Percentiles rank a stretch among this genome's conserved stretches.
These are phyloP conservation scores for Enteromius argenteus DNA, from an alignment of 2,797 vertebrate species.

Conservation along the genomic window DNA sequence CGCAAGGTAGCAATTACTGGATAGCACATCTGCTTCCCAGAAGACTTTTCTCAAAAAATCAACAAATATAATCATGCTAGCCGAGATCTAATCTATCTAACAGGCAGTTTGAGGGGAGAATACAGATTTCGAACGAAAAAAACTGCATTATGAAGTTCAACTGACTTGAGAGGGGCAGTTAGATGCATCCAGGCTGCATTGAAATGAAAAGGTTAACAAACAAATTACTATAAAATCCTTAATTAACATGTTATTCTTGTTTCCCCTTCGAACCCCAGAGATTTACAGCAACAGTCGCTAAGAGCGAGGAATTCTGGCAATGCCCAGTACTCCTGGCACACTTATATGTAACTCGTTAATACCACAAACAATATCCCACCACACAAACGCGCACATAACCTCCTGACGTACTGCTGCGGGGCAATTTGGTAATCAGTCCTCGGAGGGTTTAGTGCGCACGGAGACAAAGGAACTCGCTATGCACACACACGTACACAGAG, in stretches of 20 bases:
- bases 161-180: background rate
- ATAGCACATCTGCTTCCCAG: slow-evolving; percentile 28
- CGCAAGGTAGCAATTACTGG: slow-evolving; percentile 14
- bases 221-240: slow-evolving; percentile 58
- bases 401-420: slow-evolving; percentile 61
- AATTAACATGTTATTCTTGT: slow-evolving; percentile 62
- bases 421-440: slow-evolving; percentile 69
- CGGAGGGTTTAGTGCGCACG: slow-evolving; percentile 41
- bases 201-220: slow-evolving; percentile 39
- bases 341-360: slow-evolving; percentile 77
- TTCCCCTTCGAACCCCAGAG: slow-evolving; percentile 44
- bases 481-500: slow-evolving; percentile 47
- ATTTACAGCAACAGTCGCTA: slow-evolving; percentile 49
- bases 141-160: background rate
- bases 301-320: slow-evolving; percentile 53
- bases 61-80: slow-evolving; percentile 4
- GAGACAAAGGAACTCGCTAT: slow-evolving; percentile 43
- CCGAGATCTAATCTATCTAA: slow-evolving; percentile 10
- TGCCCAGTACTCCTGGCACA: slow-evolving; percentile 66
- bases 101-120: background rate
- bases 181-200: background rate
- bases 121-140: slow-evolving; percentile 11
- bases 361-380: slow-evolving; percentile 69
- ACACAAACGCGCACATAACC: slow-evolving; percentile 38
- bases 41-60: background rate